Percentiles rank a stretch among this genome's conserved stretches.
Conservation (phyloP, 2,797 vertebrate species). For the Hemitrygon akajei region DNA sequence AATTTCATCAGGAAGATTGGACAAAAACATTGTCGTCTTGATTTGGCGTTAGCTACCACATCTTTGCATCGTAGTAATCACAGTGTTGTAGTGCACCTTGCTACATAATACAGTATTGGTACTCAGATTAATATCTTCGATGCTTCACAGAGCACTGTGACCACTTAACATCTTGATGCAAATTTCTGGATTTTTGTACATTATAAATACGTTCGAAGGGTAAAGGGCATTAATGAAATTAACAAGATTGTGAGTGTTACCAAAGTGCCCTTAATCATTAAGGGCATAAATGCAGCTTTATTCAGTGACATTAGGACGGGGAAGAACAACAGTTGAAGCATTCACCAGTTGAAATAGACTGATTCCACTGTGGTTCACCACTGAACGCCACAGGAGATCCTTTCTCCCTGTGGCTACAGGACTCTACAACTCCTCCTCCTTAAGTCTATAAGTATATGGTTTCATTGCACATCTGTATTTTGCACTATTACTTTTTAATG, state of each 20-base stretch:
- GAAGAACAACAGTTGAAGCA: no score
- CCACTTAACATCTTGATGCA: background rate
- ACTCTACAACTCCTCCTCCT: no score
- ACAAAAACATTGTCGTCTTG: background rate
- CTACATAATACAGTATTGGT: background rate
- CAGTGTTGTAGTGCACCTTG: background rate
- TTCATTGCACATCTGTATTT: no score
- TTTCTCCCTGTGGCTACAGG: no score
- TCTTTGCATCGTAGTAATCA: background rate
- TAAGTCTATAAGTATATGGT: no score
- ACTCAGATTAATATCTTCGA: background rate
- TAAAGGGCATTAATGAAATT: background rate
- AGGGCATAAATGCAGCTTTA: no score
- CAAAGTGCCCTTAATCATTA: no score
- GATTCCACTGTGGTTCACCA: no score
- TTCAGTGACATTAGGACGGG: no score
- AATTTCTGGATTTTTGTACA: background rate
- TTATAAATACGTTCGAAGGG: background rate
- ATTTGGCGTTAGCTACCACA: background rate
- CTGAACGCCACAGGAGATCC: no score
- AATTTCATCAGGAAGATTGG: background rate
- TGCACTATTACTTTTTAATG: no score
- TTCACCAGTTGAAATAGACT: no score
- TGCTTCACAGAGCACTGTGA: background rate
- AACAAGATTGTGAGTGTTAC: background rate